Conservation (phyloP, 1,140 invertebrate species). For the Nixonia krombeini region DNA sequence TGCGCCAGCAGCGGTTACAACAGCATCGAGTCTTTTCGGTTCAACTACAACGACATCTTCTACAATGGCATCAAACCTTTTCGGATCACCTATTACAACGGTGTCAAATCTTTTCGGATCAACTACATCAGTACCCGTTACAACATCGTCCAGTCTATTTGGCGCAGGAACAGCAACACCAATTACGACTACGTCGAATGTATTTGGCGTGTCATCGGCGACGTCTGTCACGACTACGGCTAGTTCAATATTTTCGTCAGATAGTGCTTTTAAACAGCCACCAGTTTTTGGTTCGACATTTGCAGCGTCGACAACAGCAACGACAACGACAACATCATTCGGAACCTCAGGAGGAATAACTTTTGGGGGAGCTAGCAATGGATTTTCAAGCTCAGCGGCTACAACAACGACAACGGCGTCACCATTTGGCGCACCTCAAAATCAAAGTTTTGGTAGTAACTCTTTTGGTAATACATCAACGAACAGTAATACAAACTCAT, state of each 20-base stretch:
- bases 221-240: constrained; percentile 2
- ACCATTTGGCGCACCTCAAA: background rate
- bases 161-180: constrained; percentile 5
- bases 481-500: too few species aligned
- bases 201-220: constrained; percentile 3
- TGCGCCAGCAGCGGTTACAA: background rate
- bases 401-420: too few species aligned
- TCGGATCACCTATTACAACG: constrained; percentile 5
- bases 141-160: constrained; percentile 16
- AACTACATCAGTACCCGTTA: background rate
- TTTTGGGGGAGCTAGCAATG: constrained; percentile 26
- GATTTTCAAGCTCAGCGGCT: constrained; percentile 10
- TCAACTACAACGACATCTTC: background rate
- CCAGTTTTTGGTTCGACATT: constrained; percentile 20
- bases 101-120: constrained; percentile 25
- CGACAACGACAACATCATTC: too few species aligned
- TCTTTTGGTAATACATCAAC: background rate
- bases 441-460: background rate
- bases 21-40: background rate
- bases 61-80: background rate
- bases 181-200: constrained; percentile 1
- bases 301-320: constrained; percentile 1
- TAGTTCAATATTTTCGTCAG: too few species aligned
- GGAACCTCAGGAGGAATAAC: background rate
- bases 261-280: constrained; percentile 5